phyloP scores from a whole-genome alignment of 2,888 invertebrate species.

The Acanthosepion esculentum region DNA sequence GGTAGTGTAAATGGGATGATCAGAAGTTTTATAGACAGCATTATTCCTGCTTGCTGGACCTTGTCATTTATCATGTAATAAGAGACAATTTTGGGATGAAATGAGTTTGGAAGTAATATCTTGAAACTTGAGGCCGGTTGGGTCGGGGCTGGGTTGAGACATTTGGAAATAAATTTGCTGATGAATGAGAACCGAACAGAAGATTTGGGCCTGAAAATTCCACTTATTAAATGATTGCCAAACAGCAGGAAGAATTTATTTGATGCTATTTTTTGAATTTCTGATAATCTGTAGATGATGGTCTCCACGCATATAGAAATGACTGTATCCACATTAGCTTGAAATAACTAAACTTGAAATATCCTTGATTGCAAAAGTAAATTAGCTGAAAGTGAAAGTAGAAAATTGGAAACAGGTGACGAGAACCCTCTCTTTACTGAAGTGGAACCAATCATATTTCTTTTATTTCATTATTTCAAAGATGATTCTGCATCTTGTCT shows the following conservation, averaged over 20 bases:
- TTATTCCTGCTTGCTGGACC: slow-evolving; percentile 9
- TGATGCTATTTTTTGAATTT: slow-evolving; percentile 33
- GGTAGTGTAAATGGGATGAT: neutral
- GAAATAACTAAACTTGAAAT: neutral
- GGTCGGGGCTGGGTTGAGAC: neutral
- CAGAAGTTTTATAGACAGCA: neutral
- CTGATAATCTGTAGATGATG: neutral
- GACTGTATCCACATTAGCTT: neutral
- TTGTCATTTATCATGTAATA: slow-evolving; percentile 22
- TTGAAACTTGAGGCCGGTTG: neutral
- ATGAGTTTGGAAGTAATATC: slow-evolving; percentile 13
- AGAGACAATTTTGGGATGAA: slow-evolving; percentile 20
- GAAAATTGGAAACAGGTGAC: neutral
- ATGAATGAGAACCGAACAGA: neutral
- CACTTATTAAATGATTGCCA: slow-evolving; percentile 9
- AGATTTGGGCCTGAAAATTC: neutral
- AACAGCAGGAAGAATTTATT: neutral
- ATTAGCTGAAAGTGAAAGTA: neutral
- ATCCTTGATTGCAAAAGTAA: slow-evolving; percentile 8
- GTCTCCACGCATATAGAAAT: neutral
- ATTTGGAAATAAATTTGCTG: slow-evolving; percentile 2
- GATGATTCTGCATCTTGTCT: neutral
- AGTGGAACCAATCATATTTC: slow-evolving; percentile 21
- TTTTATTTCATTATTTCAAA: neutral
- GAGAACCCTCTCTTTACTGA: neutral